A percentile compares a stretch with the other conserved stretches of the same genome.
phyloP scores from a whole-genome alignment of 1,140 invertebrate species.

The Drosophila chauvacae region DNA sequence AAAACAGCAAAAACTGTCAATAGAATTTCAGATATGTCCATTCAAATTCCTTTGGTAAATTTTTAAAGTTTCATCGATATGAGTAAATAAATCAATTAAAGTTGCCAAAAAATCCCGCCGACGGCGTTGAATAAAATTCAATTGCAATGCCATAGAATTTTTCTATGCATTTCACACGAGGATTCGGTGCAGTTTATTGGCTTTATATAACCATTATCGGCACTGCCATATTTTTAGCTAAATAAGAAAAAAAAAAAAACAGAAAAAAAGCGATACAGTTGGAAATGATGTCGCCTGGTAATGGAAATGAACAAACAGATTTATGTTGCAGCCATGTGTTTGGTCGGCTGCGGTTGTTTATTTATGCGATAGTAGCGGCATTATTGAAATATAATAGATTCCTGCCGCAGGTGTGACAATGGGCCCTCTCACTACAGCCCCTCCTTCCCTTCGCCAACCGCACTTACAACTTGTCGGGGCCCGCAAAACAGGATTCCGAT shows the following conservation, averaged over 20 bases:
- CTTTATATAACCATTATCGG: conserved; percentile 45
- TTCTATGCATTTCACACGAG: conserved; percentile 37
- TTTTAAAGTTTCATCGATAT: conserved; percentile 33
- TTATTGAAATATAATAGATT: conserved; percentile 82
- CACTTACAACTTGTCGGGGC: conserved; percentile 59
- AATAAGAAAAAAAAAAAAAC: neutral
- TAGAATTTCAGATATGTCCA: conserved; percentile 38
- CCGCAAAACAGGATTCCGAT: conserved; percentile 57
- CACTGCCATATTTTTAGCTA: conserved; percentile 15
- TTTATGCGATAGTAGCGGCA: conserved; percentile 66
- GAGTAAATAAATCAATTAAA: conserved; percentile 59
- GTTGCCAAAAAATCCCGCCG: conserved; percentile 9
- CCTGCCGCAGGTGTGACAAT: conserved; percentile 66
- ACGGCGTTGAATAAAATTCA: conserved; percentile 8
- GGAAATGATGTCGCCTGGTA: conserved; percentile 41
- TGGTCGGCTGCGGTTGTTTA: conserved; percentile 66
- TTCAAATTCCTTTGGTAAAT: conserved; percentile 26
- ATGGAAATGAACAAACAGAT: conserved; percentile 56
- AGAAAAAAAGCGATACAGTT: conserved; percentile 25
- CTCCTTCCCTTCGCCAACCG: conserved; percentile 34
- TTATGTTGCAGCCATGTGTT: conserved; percentile 50
- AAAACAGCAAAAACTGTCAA: conserved; percentile 49
- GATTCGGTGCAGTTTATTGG: conserved; percentile 37
- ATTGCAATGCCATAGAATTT: conserved; percentile 12
- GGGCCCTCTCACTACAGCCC: conserved; percentile 1